Conservation (phyloP, 1,140 invertebrate species). For the Daktulosphaira vitifoliae region DNA sequence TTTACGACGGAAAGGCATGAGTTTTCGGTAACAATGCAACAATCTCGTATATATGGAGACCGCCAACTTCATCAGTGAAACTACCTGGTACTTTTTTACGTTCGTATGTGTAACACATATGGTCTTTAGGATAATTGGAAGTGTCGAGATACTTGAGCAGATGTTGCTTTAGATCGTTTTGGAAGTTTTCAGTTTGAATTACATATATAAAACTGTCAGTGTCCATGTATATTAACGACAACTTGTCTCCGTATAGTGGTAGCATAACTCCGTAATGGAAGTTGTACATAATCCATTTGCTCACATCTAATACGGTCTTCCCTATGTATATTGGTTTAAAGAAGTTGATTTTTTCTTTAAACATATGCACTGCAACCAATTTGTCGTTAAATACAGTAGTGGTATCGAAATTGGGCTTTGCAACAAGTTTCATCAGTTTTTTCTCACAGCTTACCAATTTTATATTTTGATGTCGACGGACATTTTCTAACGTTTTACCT, state of each 20-base stretch:
- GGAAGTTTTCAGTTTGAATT: neutral
- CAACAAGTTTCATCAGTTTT: neutral
- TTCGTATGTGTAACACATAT: neutral
- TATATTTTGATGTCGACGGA: neutral
- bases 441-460: neutral
- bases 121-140: neutral
- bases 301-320: neutral
- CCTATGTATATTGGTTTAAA: neutral
- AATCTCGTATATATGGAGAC: neutral
- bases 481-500: neutral
- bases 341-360: neutral
- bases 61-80: neutral
- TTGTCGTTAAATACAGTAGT: neutral
- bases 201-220: neutral
- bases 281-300: neutral
- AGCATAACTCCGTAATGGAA: neutral
- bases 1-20: too few species aligned
- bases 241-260: neutral
- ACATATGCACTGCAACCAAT: neutral
- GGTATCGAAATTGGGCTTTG: neutral
- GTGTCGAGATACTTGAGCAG: neutral
- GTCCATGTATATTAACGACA: neutral
- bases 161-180: neutral
- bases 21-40: neutral
- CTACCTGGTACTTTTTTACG: neutral